These are phyloP conservation scores for Sebastes iracundus DNA, from an alignment of 2,797 vertebrate genomes.

Conservation along the genomic window DNA sequence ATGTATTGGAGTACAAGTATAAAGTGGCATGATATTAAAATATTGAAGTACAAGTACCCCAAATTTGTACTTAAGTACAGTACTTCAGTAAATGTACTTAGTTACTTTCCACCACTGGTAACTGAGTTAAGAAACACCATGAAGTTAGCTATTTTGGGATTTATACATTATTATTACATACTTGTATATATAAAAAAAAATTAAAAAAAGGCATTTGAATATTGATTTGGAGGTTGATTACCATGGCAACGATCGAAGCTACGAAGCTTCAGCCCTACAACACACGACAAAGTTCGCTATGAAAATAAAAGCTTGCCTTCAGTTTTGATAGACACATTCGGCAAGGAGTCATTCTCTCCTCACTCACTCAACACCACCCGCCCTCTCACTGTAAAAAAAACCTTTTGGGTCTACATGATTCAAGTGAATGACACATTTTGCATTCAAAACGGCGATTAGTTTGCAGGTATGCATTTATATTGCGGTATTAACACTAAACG, in stretches of 20 bases:
- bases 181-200: too few species aligned
- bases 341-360: background rate
- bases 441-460: background rate
- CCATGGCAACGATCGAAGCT: background rate
- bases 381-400: background rate
- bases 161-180: too few species aligned
- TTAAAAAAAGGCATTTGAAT: too few species aligned
- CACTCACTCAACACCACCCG: background rate
- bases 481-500: background rate
- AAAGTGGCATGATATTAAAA: too few species aligned
- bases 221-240: background rate
- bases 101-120: too few species aligned
- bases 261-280: background rate
- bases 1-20: too few species aligned
- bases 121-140: too few species aligned
- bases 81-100: too few species aligned
- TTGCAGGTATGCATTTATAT: background rate
- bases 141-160: too few species aligned
- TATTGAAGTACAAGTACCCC: too few species aligned
- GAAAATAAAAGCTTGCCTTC: too few species aligned
- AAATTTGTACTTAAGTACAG: too few species aligned
- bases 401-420: background rate
- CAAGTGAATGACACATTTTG: background rate
- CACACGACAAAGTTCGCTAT: rapidly evolving
- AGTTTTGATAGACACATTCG: background rate